Evolutionary conservation across 2,113 vertebrate genomes (phyloP), one percentile per base, ranked within the genome.

Genomic region (Panurus biarmicus): DNA sequence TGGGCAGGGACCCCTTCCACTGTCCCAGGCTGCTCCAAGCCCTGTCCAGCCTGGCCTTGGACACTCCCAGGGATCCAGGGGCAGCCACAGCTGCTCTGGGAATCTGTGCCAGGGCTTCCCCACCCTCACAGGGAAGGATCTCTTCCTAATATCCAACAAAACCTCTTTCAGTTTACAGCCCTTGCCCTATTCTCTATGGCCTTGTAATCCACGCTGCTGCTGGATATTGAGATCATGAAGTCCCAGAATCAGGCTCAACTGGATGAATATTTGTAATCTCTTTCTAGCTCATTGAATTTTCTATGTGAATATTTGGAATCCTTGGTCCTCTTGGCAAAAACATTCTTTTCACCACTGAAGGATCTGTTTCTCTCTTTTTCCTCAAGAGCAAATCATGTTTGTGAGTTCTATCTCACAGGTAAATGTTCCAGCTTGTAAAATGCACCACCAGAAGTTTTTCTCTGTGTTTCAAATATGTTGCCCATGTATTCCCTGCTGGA

Each of bases 21-120:
- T 7, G 0, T 5, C 11, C 45, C 70, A 67, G 29, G 29, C 0
- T 40, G 61, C 61, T 89, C 61, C 53, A 29, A 60, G 20, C 20
- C 53, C 45, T 0, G 0, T 53, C 77, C 70, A 75, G 0, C 29
- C 57, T 42, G 48, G 35, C 42, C n/a, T 67, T 25, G 77, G 29
- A 0, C 36, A 53, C 24, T 67, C 0, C 28, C 61, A 89, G 86
- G 28, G n/a, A n/a, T n/a, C n/a, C 73, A 60, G 53, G 28, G 28
- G n/a, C 38, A 75, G 69, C 9, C 54, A 47, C 54, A 75, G 47
- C 38, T 89, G 0, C 47, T 61, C 70, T 61, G 47, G 38, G 11
- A 33, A 31, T 0, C 77, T 74, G 23, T 66, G 53, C 53, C 45
- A 53, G 60, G 12, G 45, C 19, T 0, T 60, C 5, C 1, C 17